A percentile compares a stretch with the other conserved stretches of the same genome.
These are phyloP conservation scores for Stratiomys singularior DNA, from an alignment of 2,888 invertebrate species.

Conservation along the genomic window DNA sequence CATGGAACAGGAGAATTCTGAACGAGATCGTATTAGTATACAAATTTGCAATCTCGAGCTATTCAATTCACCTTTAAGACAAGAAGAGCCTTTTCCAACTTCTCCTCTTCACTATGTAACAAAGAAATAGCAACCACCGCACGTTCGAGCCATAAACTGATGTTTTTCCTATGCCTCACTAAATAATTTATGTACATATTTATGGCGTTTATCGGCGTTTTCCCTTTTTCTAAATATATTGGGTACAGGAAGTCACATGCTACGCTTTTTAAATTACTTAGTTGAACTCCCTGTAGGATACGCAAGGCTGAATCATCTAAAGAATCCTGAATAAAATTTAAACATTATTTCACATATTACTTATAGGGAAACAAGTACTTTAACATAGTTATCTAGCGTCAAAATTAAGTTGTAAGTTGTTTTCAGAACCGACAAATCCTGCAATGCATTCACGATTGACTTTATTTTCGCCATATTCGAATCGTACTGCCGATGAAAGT, in stretches of 20 bases:
- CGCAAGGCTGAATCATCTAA: conserved; percentile 62
- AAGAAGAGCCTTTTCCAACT: conserved; percentile 60
- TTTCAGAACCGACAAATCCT: conserved; percentile 62
- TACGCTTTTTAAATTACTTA: conserved; percentile 60
- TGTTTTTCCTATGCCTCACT: conserved; percentile 59
- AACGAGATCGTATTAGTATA: not conserved
- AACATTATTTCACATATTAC: conserved; percentile 47
- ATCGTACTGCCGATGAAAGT: conserved; percentile 62
- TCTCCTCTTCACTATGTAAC: conserved; percentile 63
- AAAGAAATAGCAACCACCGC: conserved; percentile 61
- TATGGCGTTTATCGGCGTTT: conserved; percentile 59
- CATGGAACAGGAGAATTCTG: conserved; percentile 64
- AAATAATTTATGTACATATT: conserved; percentile 61
- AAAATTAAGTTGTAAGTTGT: conserved; percentile 62
- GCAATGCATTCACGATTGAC: conserved; percentile 60
- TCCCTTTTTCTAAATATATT: conserved; percentile 62
- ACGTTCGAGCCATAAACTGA: conserved; percentile 62
- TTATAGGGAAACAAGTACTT: conserved; percentile 35
- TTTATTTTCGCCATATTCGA: conserved; percentile 60
- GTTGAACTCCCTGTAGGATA: conserved; percentile 62
- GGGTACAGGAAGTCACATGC: conserved; percentile 63
- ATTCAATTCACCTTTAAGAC: conserved; percentile 58
- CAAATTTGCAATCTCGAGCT: no score
- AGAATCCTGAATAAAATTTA: conserved; percentile 55
- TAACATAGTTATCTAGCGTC: conserved; percentile 62